phyloP scores from a whole-genome alignment of 2,888 invertebrate species.

The Tenthredo notha region DNA sequence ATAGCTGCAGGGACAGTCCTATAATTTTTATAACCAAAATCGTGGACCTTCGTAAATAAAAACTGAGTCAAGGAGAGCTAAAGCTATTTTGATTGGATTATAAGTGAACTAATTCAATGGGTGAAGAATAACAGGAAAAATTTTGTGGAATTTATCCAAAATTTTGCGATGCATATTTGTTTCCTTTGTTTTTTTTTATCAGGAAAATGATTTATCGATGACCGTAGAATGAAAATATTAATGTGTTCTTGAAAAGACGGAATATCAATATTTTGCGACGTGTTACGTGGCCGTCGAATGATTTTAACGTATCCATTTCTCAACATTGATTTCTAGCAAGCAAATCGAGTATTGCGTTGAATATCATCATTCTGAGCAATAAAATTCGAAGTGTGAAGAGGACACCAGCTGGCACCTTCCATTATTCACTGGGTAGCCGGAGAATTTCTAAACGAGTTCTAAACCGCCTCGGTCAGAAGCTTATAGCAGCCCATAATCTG shows the following conservation, averaged over 20 bases:
- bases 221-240: background rate
- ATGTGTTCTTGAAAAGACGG: background rate
- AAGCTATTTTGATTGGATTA: conserved; percentile 2
- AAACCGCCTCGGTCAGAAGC: conserved; percentile 11
- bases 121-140: background rate
- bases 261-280: background rate
- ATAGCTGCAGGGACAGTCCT: background rate
- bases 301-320: conserved; percentile 31
- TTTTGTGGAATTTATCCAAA: background rate
- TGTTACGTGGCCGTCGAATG: conserved; percentile 16
- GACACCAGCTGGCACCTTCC: conserved; percentile 30
- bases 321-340: conserved; percentile 40
- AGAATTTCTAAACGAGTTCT: conserved; percentile 49
- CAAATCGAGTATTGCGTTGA: conserved; percentile 35
- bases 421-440: conserved; percentile 29
- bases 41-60: background rate
- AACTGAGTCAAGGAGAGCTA: conserved; percentile 9
- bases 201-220: background rate
- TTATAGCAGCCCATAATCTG: conserved; percentile 23
- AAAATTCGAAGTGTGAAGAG: conserved; percentile 38
- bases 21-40: background rate
- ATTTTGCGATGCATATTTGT: background rate
- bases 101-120: background rate
- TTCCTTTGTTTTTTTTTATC: background rate
- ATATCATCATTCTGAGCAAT: conserved; percentile 21